phyloP scores from a whole-genome alignment of 2,113 vertebrate species.

The Cyprinodon variegatus region DNA sequence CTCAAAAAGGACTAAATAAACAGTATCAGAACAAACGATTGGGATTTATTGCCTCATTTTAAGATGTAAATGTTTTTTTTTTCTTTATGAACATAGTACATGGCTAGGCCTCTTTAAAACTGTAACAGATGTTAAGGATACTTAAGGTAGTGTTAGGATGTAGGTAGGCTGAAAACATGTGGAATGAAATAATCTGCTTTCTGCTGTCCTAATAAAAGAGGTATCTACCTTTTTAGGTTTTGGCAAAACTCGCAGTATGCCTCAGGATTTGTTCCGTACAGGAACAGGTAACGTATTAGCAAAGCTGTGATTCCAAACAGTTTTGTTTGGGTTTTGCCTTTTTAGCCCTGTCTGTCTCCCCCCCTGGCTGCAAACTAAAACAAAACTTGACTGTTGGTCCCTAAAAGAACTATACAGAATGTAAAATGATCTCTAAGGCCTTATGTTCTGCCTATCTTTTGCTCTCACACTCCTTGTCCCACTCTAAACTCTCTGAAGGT shows the following conservation, averaged over 20 bases:
- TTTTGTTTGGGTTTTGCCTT: constrained; percentile 41
- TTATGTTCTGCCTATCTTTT: constrained; percentile 22
- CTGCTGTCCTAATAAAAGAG: constrained; percentile 60
- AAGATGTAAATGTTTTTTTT: no score
- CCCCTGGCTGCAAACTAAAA: constrained; percentile 64
- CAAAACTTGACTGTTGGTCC: constrained; percentile 13
- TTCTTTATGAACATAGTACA: no score
- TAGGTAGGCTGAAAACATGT: not conserved
- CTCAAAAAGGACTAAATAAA: no score
- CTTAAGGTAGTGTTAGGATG: not conserved
- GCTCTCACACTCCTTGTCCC: constrained; percentile 2
- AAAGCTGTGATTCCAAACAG: constrained; percentile 15
- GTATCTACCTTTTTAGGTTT: constrained; percentile 72
- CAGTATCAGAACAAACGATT: no score
- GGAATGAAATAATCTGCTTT: not conserved
- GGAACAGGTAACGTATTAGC: constrained; percentile 77
- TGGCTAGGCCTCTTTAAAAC: no score
- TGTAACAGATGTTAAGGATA: no score
- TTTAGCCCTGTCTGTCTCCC: constrained; percentile 32
- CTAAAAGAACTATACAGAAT: not conserved
- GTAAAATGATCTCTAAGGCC: not conserved
- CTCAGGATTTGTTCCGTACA: constrained; percentile 74
- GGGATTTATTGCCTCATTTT: no score
- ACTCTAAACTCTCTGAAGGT: constrained; percentile 1
- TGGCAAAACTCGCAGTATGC: constrained; percentile 78